phyloP scores from a whole-genome alignment of 2,797 vertebrate genomes.

The Anableps anableps region DNA sequence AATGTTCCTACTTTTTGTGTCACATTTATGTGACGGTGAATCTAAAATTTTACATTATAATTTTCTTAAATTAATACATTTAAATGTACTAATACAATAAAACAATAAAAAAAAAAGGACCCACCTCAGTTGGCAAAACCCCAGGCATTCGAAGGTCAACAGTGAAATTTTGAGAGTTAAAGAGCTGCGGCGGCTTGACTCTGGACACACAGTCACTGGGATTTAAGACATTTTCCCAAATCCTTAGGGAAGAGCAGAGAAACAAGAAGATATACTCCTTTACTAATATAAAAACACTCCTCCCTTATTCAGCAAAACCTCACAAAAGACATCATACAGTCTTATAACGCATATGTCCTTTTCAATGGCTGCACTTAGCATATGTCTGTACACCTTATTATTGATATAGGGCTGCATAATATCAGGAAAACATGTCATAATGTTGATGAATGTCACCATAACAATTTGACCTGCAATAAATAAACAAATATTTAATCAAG shows the following conservation, averaged over 20 bases:
- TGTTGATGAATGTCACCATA: no score
- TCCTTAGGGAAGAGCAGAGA: constrained; percentile 71
- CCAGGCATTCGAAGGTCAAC: constrained; percentile 92
- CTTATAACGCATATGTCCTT: no score
- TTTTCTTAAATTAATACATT: not conserved
- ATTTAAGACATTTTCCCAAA: constrained; percentile 80
- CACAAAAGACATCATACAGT: not conserved
- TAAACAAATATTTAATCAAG: no score
- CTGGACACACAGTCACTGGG: constrained; percentile 85
- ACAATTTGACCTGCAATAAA: no score
- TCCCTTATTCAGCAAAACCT: not conserved
- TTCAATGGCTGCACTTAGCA: no score
- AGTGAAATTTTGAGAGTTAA: constrained; percentile 87
- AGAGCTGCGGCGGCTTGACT: constrained; percentile 72
- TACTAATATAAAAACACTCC: not conserved
- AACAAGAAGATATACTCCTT: not conserved
- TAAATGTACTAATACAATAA: not conserved
- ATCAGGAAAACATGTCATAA: no score
- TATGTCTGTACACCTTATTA: no score
- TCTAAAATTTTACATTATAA: not conserved
- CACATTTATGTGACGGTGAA: not conserved
- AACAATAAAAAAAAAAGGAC: constrained; percentile 24
- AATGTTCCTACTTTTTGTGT: not conserved
- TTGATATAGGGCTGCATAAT: no score
- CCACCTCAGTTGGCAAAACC: constrained; percentile 87